Conservation (phyloP, 2,888 invertebrate species). For the Eristalis tenax region DNA sequence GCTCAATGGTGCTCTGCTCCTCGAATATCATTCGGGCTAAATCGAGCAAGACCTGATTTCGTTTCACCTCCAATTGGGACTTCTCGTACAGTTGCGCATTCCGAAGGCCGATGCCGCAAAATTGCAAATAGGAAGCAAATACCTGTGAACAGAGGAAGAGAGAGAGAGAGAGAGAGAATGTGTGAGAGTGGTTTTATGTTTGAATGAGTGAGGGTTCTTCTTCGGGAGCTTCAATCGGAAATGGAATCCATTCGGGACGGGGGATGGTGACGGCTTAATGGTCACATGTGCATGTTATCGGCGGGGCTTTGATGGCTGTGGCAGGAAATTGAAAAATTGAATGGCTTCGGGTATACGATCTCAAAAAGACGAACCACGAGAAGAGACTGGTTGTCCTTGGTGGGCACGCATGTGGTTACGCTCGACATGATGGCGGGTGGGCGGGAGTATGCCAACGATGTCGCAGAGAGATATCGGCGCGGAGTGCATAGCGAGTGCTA, state of each 20-base stretch:
- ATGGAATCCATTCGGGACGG: too few species aligned
- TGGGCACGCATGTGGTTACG: background rate
- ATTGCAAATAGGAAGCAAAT: slow-evolving; percentile 95
- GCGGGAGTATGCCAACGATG: background rate
- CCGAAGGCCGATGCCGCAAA: slow-evolving; percentile 96
- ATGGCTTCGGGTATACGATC: background rate
- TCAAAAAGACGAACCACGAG: background rate
- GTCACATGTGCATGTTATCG: too few species aligned
- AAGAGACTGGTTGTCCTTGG: background rate
- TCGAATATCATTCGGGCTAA: slow-evolving; percentile 98
- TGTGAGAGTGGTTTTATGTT: background rate
- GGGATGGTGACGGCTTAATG: too few species aligned
- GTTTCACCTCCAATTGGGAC: slow-evolving; percentile 96
- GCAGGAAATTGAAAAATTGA: background rate
- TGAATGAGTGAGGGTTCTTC: background rate
- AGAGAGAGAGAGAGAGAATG: too few species aligned
- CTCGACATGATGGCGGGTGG: background rate
- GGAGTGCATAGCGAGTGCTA: too few species aligned
- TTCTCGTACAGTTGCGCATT: slow-evolving; percentile 98
- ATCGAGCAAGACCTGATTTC: slow-evolving; percentile 96
- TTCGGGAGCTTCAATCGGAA: too few species aligned
- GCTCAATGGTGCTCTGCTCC: slow-evolving; percentile 97
- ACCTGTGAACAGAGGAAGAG: slow-evolving; percentile 82
- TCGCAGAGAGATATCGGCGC: background rate
- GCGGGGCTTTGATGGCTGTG: background rate